These are phyloP conservation scores for Blastobasis lacticolella DNA, from an alignment of 2,888 invertebrate genomes.

Conservation along the genomic window DNA sequence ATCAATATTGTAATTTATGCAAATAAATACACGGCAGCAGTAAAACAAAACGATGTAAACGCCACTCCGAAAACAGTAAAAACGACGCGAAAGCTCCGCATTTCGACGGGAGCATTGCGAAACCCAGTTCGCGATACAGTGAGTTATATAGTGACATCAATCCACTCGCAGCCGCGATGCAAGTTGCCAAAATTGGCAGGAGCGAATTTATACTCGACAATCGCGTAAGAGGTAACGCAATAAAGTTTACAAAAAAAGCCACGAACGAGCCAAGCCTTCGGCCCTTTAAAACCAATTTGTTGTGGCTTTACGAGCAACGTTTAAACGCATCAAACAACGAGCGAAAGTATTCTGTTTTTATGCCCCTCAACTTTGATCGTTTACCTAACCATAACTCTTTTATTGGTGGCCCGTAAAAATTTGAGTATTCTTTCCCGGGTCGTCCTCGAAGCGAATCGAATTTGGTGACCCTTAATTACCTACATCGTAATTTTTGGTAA, in stretches of 20 bases:
- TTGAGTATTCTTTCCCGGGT: constrained; percentile 16
- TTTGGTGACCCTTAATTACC: constrained; percentile 30
- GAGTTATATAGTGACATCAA: constrained; percentile 25
- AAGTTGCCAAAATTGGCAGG: constrained; percentile 22
- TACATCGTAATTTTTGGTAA: constrained; percentile 26
- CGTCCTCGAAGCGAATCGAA: constrained; percentile 20
- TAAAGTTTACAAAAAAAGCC: constrained; percentile 36
- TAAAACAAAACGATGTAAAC: background rate
- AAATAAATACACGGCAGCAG: no score
- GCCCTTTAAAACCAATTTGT: constrained; percentile 62
- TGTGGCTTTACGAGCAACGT: constrained; percentile 54
- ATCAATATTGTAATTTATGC: no score
- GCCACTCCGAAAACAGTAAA: background rate
- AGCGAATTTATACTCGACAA: constrained; percentile 24
- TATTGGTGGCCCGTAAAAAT: constrained; percentile 29
- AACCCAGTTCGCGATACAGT: constrained; percentile 19
- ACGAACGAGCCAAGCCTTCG: constrained; percentile 21
- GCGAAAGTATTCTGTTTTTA: constrained; percentile 55
- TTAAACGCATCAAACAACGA: constrained; percentile 57
- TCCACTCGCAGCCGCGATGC: constrained; percentile 24
- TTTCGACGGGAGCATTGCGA: constrained; percentile 20
- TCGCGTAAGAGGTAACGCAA: constrained; percentile 29
- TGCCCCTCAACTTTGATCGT: constrained; percentile 54
- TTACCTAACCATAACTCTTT: constrained; percentile 52
- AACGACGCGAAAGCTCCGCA: constrained; percentile 1